Evolutionary conservation across 1,140 invertebrate genomes (phyloP), one percentile per base, ranked within the genome.

Genomic region (Bombus breviceps): DNA sequence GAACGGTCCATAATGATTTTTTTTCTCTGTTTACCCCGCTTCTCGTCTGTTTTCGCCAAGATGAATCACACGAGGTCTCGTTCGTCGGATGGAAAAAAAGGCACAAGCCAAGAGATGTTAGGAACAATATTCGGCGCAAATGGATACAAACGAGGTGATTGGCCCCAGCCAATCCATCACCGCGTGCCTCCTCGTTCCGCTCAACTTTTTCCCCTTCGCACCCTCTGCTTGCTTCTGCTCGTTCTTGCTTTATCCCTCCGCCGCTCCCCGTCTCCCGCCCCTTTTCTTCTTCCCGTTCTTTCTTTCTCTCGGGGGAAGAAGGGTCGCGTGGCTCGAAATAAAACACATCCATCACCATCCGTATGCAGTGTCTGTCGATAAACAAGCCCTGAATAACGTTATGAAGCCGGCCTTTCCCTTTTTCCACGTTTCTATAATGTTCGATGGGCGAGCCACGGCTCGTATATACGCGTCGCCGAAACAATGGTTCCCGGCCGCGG

Each of bases 81-180:
- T 4, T 22, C 43, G 43, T 64, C 85, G 53, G 68, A 47, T 53
- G 59, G 73, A 77, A 88, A 88, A 88, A 88, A 88, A 81, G 88
- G 86, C 85, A 73, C 76, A 53, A 57, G 59, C 66, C 74, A 34
- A 72, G 62, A 87, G 89, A 88, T 86, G 82, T 89, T 78, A 83
- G 85, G 90, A 92, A 91, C 90, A 93, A 93, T 91, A 92, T 93
- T 93, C 91, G 86, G 86, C 86, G 92, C 92, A 93, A 93, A 93
- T 93, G 91, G 92, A 93, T 93, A 93, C 92, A 93, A 93, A 93
- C 91, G 92, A 93, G 92, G 91, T 90, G 92, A 93, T 93, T 92
- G 92, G 91, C 89, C 89, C 79, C 81, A 83, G 74, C 87, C 92
- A 88, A 93, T 93, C 92, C 89, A 93, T 93, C 92, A 93, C 92